Evolutionary conservation across 2,888 invertebrate species (phyloP), one percentile per base, ranked within the genome.

Genomic region (Tridacna gigas): DNA sequence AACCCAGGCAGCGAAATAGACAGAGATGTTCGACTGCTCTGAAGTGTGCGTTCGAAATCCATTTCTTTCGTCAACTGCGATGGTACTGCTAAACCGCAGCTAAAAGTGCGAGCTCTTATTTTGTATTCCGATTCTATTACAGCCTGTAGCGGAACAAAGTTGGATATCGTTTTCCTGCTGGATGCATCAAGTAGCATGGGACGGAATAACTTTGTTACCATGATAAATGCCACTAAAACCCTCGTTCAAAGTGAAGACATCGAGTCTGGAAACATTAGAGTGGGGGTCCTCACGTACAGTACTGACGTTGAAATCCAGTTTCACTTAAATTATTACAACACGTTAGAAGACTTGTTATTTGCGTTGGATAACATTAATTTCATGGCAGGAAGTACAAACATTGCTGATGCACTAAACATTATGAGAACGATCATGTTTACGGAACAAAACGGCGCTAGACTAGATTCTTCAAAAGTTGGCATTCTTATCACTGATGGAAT

Each of bases 401-500:
- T 93, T 4, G 93, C 93, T 9, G 91, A 89, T 66, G 93, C 91
- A 48, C 80, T 94, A 11, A 85, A 89, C 20, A 83, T 88, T 15
- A 90, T 92, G 89, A 84, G 92, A 48, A 79, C 84, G 25, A 80
- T 89, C 48, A 91, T 93, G 91, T 94, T 92, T 81, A 89, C 88
- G 2, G 48, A 69, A 15, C 81, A 74, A 28, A 89, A 89, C 66
- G 94, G 94, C 15, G 93, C 93, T 77, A 85, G 93, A 69, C 71
- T 83, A 2, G 86, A 86, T 73, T 91, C 91, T 0, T 88, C 88
- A 20, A 92, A 93, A 79, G 85, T 93, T 77, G 91, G 88, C n/a
- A 90, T 94, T 45, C 82, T 94, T 65, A 86, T 94, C 28, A 94
- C 93, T 22, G 94, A 94, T 82, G 94, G 94, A 18, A 91, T 91